Percentiles rank a stretch among this genome's conserved stretches.
These are phyloP conservation scores for Drosophila tsacasi DNA, from an alignment of 1,140 invertebrate species.

Conservation along the genomic window DNA sequence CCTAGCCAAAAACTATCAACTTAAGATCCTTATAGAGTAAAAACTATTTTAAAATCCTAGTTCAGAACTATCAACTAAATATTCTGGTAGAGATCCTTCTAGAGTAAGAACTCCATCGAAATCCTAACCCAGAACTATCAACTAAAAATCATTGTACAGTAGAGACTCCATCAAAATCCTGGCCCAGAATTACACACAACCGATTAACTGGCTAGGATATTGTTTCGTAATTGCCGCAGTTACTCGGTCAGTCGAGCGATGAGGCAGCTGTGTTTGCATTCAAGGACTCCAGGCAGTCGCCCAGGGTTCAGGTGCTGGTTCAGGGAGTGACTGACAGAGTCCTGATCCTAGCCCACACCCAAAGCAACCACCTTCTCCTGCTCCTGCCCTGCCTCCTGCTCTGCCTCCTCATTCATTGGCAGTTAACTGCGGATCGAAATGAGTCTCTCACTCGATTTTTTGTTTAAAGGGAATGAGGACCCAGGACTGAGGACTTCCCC, in stretches of 20 bases:
- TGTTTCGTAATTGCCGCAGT: slow-evolving; percentile 54
- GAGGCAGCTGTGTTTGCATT: slow-evolving; percentile 78
- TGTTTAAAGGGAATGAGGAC: neutral
- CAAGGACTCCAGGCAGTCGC: slow-evolving; percentile 12
- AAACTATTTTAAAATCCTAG: neutral
- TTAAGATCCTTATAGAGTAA: too few species aligned
- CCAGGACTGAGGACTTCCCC: slow-evolving; percentile 9
- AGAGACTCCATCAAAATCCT: neutral
- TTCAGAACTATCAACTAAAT: neutral
- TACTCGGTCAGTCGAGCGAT: slow-evolving; percentile 27
- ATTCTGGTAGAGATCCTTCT: too few species aligned
- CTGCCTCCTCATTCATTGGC: slow-evolving; percentile 1
- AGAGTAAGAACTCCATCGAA: too few species aligned
- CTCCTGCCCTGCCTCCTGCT: neutral
- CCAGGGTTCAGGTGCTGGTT: slow-evolving; percentile 19
- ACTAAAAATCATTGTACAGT: neutral
- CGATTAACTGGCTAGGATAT: slow-evolving; percentile 38
- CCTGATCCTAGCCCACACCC: slow-evolving; percentile 25
- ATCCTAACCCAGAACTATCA: too few species aligned
- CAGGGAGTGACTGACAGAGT: slow-evolving; percentile 24
- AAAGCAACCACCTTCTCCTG: neutral
- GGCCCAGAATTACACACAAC: neutral
- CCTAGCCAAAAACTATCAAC: too few species aligned
- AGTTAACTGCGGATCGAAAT: slow-evolving; percentile 18
- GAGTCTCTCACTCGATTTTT: slow-evolving; percentile 1